phyloP scores from a whole-genome alignment of 1,140 invertebrate species.

The Macrobrachium rosenbergii region DNA sequence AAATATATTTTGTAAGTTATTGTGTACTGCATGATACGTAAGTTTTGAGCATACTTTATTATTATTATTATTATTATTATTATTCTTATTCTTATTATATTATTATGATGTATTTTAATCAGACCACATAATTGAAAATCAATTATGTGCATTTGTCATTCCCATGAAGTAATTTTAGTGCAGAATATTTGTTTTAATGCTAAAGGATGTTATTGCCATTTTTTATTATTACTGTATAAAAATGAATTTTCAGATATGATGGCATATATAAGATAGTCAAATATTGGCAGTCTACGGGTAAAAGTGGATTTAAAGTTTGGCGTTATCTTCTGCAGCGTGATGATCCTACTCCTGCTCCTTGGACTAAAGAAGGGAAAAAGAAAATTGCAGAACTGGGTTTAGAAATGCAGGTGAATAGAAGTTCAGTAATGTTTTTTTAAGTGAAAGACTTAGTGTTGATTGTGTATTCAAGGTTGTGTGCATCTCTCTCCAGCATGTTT shows the following conservation, averaged over 20 bases:
- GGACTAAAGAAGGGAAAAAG: conserved; percentile 82
- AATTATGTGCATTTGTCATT: not conserved
- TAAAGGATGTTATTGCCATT: not conserved
- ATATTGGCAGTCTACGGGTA: conserved; percentile 85
- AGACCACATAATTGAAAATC: not conserved
- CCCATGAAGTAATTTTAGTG: not conserved
- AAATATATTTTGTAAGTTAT: too few relatives aligned
- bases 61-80: too few relatives aligned
- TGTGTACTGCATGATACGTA: too few relatives aligned
- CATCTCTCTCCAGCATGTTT: too few relatives aligned
- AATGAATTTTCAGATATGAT: conserved; percentile 75
- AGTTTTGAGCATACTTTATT: too few relatives aligned
- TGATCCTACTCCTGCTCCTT: conserved; percentile 84
- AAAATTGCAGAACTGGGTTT: conserved; percentile 68
- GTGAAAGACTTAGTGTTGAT: too few relatives aligned
- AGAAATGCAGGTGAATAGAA: conserved; percentile 52
- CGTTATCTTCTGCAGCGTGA: conserved; percentile 84
- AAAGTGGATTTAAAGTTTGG: conserved; percentile 87
- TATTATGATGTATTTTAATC: not conserved
- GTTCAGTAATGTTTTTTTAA: too few relatives aligned
- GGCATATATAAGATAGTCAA: conserved; percentile 87
- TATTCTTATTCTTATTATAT: too few relatives aligned
- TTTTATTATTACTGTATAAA: conserved; percentile 11
- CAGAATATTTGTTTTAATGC: not conserved
- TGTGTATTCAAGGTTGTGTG: too few relatives aligned